Evolutionary conservation across 30 jellyfish, hydroid and myxozoan genomes (phyloP), one percentile per base, ranked within the genome.

Genomic region (Rhopilema esculentum): DNA sequence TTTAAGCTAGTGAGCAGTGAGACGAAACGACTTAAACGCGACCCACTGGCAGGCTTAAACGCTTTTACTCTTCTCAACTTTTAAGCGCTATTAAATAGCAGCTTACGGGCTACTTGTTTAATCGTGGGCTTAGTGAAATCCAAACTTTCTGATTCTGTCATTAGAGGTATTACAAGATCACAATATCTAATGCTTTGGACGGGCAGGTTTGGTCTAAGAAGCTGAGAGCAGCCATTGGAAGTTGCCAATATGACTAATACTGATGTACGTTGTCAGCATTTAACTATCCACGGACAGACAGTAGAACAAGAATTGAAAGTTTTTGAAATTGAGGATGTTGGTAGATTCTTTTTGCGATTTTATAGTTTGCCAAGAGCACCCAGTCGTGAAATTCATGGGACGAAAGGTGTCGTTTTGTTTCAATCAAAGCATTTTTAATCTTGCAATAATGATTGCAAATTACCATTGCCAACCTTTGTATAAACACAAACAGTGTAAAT

Each of bases 91-190:
- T 85, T 75, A 64, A 72, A 74, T 27, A 51, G 69, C 51, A 85
- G 94, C 75, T 85, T 85, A 85, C 73, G 67, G 83, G 40, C 65
- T 27, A 57, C 84, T 17, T 85, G 94, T 66, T 72, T 85, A 74
- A 85, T 85, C 94, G 77, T 80, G 75, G 89, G 94, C 94, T 84
- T 84, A 84, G 86, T 62, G 79, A 74, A 73, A 85, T 85, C 94
- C 88, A 85, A 85, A 73, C 75, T 85, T 71, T 85, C 94, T 72
- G 84, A 75, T 65, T 74, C 88, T 21, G 64, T 66, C 81, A 80
- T 66, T 62, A 80, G 79, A 66, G 77, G 49, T 17, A 25, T 23
- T 75, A 29, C 30, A 25, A 65, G 82, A 72, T 29, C 29, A 8
- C 40, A 25, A 32, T 32, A 26, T 23, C 21, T 75, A 48, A 75